phyloP scores from a whole-genome alignment of 2,113 vertebrate species.

The Coreoperca whiteheadi region DNA sequence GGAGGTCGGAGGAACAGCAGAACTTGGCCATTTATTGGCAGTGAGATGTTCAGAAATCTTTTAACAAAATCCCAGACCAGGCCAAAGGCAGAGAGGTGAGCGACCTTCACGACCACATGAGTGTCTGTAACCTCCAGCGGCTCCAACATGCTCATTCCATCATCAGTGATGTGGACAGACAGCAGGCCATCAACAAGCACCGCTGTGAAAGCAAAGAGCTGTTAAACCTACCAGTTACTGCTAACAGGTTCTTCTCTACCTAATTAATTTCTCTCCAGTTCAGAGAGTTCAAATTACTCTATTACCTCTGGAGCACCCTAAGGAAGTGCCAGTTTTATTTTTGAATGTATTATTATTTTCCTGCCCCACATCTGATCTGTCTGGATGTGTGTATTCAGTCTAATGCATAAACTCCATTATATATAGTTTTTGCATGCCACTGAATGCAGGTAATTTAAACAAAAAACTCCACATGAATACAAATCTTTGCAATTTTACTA shows the following conservation, averaged over 20 bases:
- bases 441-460: no score
- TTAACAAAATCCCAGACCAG: neutral
- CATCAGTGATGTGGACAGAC: constrained; percentile 17
- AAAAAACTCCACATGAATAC: no score
- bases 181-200: neutral
- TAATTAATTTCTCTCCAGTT: neutral
- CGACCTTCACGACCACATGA: constrained; percentile 9
- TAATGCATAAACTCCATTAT: no score
- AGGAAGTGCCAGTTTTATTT: no score
- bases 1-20: constrained; percentile 27
- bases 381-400: no score
- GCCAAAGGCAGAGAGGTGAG: constrained; percentile 4
- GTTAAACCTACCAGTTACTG: neutral
- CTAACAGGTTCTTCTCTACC: neutral
- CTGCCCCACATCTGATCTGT: no score
- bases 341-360: no score
- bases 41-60: neutral
- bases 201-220: neutral
- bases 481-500: no score
- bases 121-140: constrained; percentile 14
- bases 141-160: constrained; percentile 6
- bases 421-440: no score
- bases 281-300: no score
- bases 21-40: neutral
- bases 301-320: no score